phyloP scores from a whole-genome alignment of 2,888 invertebrate genomes.

The Leptopilina syphax region DNA sequence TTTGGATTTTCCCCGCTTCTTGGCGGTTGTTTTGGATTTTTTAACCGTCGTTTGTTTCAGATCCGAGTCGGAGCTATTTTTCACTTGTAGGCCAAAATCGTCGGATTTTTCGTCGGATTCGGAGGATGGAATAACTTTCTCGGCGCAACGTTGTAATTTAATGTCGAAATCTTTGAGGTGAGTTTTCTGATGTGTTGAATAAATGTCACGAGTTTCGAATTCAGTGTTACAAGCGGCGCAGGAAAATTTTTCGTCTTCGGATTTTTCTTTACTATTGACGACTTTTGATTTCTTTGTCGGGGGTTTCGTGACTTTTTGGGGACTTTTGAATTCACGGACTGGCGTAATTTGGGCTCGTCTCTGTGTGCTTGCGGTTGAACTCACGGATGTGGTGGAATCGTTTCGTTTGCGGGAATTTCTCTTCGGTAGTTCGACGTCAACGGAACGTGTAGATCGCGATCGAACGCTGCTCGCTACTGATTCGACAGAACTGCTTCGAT shows the following conservation, averaged over 20 bases:
- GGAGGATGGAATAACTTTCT: too few species aligned
- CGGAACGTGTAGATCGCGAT: too few species aligned
- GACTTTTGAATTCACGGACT: conserved; percentile 42
- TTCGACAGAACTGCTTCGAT: conserved; percentile 45
- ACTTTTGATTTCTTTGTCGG: background rate
- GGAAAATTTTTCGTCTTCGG: background rate
- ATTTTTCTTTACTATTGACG: background rate
- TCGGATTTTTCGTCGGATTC: background rate
- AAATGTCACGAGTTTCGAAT: background rate
- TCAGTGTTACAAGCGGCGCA: conserved; percentile 10
- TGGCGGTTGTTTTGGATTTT: too few species aligned
- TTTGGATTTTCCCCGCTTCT: too few species aligned
- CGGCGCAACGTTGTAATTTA: background rate
- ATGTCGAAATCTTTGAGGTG: conserved; percentile 20
- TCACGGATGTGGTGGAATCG: conserved; percentile 38
- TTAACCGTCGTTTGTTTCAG: too few species aligned
- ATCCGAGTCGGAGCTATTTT: too few species aligned
- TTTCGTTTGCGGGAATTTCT: conserved; percentile 15
- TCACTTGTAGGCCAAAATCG: background rate
- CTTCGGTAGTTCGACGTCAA: conserved; percentile 10
- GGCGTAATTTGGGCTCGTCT: conserved; percentile 21
- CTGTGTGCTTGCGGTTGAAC: background rate
- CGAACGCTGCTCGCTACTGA: conserved; percentile 37
- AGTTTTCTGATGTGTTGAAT: conserved; percentile 14
- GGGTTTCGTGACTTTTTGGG: background rate